Evolutionary conservation across 2,797 vertebrate genomes (phyloP), one percentile per base, ranked within the genome.

Genomic region (Nannoperca australis): DNA sequence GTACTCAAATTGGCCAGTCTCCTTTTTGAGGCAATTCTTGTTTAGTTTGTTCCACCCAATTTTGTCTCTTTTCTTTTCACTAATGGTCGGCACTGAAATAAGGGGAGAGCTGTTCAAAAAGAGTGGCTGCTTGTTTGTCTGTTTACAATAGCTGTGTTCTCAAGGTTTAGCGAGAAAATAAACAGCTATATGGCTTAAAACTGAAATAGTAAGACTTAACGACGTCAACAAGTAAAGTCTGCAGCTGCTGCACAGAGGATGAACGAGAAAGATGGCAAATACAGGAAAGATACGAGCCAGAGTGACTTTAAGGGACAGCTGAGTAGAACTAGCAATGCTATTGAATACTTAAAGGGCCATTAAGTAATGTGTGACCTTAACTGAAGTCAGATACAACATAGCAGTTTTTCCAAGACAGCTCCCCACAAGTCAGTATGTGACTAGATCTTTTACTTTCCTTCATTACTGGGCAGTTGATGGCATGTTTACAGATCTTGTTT

Each of bases 211-310:
- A 51, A 66, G 38, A 69, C 64, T 62, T 66, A 55, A 56, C 7
- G 54, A 49, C 38, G 60, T 34, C 42, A 77, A 50, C 58, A 65
- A 69, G 59, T 58, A 30, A 73, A 79, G 73, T 73, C 80, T 62
- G 61, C 58, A 82, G 71, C 47, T 64, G 68, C 47, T 63, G 66
- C 51, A 64, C 5, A 6, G 54, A 66, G n/a, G 30, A 71, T 17
- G 27, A 62, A 58, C 1, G 1, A 20, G 2, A 42, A 22, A 55
- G 4, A 55, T 1, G 22, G 44, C 55, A 54, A 68, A 73, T 20
- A 53, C 3, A 27, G 38, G 32, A 10, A 40, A 55, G 42, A 38
- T 14, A n/a, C 3, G 13, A 76, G 38, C 60, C 47, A 58, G 18
- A n/a, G 38, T 3, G 8, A 22, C 30, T 77, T 40, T 20, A 71